Conservation (phyloP, 2,113 vertebrate genomes). For the Rousettus leschenaultii region DNA sequence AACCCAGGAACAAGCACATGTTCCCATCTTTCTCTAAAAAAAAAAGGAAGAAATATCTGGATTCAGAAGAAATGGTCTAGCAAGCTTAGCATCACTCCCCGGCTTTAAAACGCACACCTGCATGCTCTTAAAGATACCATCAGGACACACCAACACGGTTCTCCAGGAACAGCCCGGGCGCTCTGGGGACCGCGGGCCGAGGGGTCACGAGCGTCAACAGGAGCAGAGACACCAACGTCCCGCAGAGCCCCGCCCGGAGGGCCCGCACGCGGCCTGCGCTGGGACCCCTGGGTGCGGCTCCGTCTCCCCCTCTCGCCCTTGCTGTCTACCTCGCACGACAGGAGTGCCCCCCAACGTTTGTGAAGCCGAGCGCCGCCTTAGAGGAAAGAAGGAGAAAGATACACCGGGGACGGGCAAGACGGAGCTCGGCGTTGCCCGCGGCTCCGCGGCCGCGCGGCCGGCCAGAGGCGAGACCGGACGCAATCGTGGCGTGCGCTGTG, state of each 20-base stretch:
- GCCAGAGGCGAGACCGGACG: background rate
- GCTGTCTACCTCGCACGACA: rapidly evolving
- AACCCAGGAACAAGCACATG: background rate
- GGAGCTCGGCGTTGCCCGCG: rapidly evolving
- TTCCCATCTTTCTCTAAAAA: background rate
- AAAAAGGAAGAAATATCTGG: background rate
- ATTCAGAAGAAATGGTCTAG: background rate
- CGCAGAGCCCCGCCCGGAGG: rapidly evolving
- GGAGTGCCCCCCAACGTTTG: rapidly evolving
- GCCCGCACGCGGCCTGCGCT: background rate
- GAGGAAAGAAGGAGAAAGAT: background rate
- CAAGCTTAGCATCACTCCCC: background rate
- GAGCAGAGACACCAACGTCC: rapidly evolving
- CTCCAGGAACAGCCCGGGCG: rapidly evolving
- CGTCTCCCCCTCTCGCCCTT: rapidly evolving
- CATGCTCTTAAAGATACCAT: background rate
- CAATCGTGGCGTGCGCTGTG: rapidly evolving
- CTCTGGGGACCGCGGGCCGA: background rate
- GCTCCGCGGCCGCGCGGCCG: background rate
- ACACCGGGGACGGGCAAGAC: rapidly evolving
- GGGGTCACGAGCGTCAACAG: rapidly evolving
- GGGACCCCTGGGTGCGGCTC: background rate
- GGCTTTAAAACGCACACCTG: background rate
- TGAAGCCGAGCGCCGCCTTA: rapidly evolving
- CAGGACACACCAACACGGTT: rapidly evolving